Evolutionary conservation across 2,888 invertebrate species (phyloP).

Genomic region (Nyleta sp.): DNA sequence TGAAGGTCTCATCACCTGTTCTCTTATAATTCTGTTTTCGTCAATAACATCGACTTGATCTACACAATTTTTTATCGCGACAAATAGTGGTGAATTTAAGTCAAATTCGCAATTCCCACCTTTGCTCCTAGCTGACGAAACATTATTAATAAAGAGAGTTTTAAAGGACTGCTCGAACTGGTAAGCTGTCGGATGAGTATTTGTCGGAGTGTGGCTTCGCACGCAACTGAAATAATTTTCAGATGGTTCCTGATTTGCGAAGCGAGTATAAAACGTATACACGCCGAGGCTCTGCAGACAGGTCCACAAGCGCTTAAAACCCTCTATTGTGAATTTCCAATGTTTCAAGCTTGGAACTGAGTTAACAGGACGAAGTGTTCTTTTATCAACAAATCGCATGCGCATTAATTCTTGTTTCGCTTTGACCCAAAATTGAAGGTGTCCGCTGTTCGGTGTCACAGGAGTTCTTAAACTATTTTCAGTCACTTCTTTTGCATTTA

Average conservation of each 20-base stretch:
- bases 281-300: not conserved
- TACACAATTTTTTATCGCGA: too few species aligned
- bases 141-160: not conserved
- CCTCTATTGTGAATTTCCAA: slow-evolving; percentile 1
- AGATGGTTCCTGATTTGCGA: not conserved
- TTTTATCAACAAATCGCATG: not conserved
- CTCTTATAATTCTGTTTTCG: too few species aligned
- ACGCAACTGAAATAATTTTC: not conserved
- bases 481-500: slow-evolving; percentile 1
- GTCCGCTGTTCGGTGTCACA: not conserved
- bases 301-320: not conserved
- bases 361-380: not conserved
- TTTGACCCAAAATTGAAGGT: slow-evolving; percentile 1
- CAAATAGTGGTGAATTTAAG: too few species aligned
- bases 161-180: not conserved
- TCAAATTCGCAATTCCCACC: too few species aligned
- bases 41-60: too few species aligned
- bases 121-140: too few species aligned
- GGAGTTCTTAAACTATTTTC: not conserved
- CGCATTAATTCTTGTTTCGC: not conserved
- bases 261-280: not conserved
- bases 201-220: not conserved
- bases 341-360: not conserved
- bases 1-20: too few species aligned
- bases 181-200: not conserved